Base-by-base conservation (phyloP, 1,140 invertebrate species). In the Apis cerana region DNA sequence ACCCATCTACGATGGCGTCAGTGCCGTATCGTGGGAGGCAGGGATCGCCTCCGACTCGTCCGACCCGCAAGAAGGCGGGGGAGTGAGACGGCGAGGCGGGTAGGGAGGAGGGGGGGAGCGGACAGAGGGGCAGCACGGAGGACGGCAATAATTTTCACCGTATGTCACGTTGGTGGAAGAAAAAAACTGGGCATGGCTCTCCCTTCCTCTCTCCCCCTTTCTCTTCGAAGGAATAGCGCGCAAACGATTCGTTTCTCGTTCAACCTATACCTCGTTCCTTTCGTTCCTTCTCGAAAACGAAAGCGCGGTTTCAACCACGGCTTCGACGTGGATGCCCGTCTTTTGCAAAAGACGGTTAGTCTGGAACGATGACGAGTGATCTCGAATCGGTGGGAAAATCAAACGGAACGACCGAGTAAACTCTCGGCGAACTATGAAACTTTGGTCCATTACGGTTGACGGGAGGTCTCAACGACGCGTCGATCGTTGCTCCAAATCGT, bases 121-220 rank as follows among this genome's bases (percentile, higher is more conserved):
- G 64, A 11, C 52, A 65, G 67, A 65, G 83, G 87, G 84, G 80
- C 77, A 75, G 67, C 85, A 79, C 78, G 85, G 83, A 89, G 85
- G 87, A 85, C 88, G 85, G 88, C 88, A 87, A 89, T 89, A 89
- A 89, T 89, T 89, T 89, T 89, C 85, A 89, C 62, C 88, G 83
- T 89, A 81, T 87, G 88, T 89, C 85, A 86, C 65, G 79, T 52
- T 58, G 59, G n/a, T 72, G 86, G 58, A 82, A 85, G 64, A 76
- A 83, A 79, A 81, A 86, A 76, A 62, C 56, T 62, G 58, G 61
- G 43, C 52, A 75, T 81, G 83, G 86, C 74, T 87, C 61, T 82
- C 33, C 5, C 4, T 43, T 4, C 2, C 4, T 43, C 33, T 43
- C 33, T 43, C 33, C 5, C 33, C 7, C 33, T 0, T 7, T 43